Conservation (phyloP, 2,888 invertebrate genomes). For the Phalera bucephala region DNA sequence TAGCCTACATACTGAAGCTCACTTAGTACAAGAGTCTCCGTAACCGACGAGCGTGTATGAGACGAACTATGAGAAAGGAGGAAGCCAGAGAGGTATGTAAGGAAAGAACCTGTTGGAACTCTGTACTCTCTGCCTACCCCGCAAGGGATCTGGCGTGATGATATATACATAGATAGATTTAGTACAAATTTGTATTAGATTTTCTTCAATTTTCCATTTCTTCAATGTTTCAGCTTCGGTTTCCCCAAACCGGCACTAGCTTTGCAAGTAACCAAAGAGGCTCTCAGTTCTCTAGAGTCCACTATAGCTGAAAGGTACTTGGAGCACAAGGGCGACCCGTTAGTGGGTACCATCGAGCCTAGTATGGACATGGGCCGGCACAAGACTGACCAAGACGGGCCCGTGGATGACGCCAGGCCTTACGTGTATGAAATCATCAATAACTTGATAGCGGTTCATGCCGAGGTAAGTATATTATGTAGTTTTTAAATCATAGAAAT, state of each 20-base stretch:
- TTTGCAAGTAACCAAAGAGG: constrained; percentile 86
- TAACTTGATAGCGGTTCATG: constrained; percentile 90
- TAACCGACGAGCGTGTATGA: no score
- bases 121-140: no score
- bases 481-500: constrained; percentile 3
- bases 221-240: constrained; percentile 77
- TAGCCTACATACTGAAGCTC: no score
- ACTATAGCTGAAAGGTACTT: constrained; percentile 90
- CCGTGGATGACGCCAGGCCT: constrained; percentile 90
- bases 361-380: constrained; percentile 97
- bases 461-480: constrained; percentile 79
- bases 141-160: no score
- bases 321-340: constrained; percentile 95
- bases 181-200: no score
- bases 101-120: no score
- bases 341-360: constrained; percentile 97
- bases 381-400: constrained; percentile 91
- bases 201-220: no score
- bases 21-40: no score
- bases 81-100: no score
- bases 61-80: no score
- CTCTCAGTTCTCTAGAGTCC: constrained; percentile 83
- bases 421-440: constrained; percentile 95
- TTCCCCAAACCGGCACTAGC: constrained; percentile 90
- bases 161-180: no score